A percentile compares a stretch with the other conserved stretches of the same genome.
Evolutionary conservation across 2,888 invertebrate genomes (phyloP).

Genomic region (Conomelus anceps): DNA sequence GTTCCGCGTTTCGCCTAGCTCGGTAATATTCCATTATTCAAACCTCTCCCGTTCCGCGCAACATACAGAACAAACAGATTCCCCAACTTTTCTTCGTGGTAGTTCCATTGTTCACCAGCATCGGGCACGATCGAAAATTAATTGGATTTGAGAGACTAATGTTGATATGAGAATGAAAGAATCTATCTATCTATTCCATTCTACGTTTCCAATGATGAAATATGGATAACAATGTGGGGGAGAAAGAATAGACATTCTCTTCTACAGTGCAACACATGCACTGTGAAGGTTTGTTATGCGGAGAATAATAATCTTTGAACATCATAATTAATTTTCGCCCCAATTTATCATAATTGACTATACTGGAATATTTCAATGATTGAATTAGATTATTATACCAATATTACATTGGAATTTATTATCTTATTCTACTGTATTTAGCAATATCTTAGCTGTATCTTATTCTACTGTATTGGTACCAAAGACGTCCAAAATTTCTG

Average conservation of each 20-base stretch:
- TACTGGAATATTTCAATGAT: too few relatives aligned
- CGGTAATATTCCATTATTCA: not conserved
- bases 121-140: not conserved
- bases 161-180: not conserved
- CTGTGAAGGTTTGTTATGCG: too few relatives aligned
- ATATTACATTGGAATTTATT: too few relatives aligned
- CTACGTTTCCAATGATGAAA: not conserved
- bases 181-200: not conserved
- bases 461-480: too few relatives aligned
- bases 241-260: not conserved
- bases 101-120: not conserved
- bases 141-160: not conserved
- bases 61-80: not conserved
- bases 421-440: too few relatives aligned
- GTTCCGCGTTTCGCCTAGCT: not conserved
- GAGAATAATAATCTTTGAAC: too few relatives aligned
- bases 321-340: too few relatives aligned
- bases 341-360: too few relatives aligned
- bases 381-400: too few relatives aligned
- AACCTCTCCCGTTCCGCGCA: not conserved
- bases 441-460: too few relatives aligned
- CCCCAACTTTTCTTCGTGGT: not conserved
- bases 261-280: not conserved
- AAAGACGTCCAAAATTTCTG: too few relatives aligned
- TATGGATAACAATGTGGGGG: not conserved